Base-by-base conservation (phyloP, 2,113 vertebrate species). In the Tricholaema leucomelas region DNA sequence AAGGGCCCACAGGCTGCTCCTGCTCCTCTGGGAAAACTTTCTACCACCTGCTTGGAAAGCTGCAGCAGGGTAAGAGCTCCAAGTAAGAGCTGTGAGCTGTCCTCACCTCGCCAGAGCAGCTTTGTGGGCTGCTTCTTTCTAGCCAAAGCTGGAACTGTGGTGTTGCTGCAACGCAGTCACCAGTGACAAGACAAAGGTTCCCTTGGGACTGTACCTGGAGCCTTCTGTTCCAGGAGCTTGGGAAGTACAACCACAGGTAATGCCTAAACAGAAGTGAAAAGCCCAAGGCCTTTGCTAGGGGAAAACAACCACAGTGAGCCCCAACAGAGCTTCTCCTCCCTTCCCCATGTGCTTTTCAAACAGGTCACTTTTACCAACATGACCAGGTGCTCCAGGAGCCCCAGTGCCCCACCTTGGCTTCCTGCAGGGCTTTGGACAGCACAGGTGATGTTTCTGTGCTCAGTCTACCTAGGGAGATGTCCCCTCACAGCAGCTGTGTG, bases 391-490 rank as follows among this genome's bases (percentile, higher is more conserved):
- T 25, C 24, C 52, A 28, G 48, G 31, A 46, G 36, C 20, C 58
- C 66, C 2, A 0, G 1, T 4, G n/a, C 36, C 27, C 33, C 55
- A 52, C 23, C 42, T 25, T 8, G 50, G 27, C 58, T 55, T 69
- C 56, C 30, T 2, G 1, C 2, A 25, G 30, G 7, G 15, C 56
- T 50, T 13, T 0, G 1, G 30, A 42, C 59, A 56, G 55, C 1
- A 7, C 23, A 24, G 0, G 3, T 4, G 2, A 9, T 27, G 24
- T 15, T 48, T 15, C 10, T 10, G 55, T 8, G 11, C 27, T 1
- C 3, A 4, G 17, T 19, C 52, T 66, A 78, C 23, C 20, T 1
- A 0, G 8, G 54, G 8, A 48, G 28, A n/a, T 7, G 15, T 8
- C 40, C 35, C 12, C 36, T 42, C 3, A 2, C 78, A 28, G 55